Conservation (phyloP, 1,140 invertebrate genomes). For the Conus betulinus region DNA sequence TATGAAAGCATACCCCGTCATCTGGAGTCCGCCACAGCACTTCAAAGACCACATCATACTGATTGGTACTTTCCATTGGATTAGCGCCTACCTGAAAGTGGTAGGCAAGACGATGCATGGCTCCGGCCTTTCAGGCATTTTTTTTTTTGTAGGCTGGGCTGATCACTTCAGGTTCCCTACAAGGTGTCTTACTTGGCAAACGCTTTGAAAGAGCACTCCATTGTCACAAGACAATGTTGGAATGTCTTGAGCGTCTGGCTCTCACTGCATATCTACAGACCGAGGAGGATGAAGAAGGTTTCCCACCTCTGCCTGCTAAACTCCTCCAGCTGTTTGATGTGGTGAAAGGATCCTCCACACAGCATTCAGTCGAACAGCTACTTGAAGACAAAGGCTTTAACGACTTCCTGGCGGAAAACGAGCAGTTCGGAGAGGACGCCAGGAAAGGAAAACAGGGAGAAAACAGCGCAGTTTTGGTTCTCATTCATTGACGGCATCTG, state of each 20-base stretch:
- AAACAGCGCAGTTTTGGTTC: no score
- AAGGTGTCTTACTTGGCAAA: constrained; percentile 41
- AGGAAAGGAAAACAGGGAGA: no score
- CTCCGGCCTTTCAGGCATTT: constrained; percentile 39
- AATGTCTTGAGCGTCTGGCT: neutral
- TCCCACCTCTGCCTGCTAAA: no score
- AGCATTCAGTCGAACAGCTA: no score
- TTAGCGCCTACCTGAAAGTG: constrained; percentile 53
- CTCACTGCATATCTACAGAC: no score
- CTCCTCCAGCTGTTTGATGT: no score
- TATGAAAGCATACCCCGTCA: constrained; percentile 54
- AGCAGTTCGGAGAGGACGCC: no score
- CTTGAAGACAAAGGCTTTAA: no score
- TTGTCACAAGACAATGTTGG: constrained; percentile 39
- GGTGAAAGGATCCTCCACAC: no score
- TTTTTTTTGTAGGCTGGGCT: constrained; percentile 40
- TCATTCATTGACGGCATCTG: no score
- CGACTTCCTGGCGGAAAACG: no score
- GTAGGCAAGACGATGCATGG: constrained; percentile 55
- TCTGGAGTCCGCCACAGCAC: constrained; percentile 45
- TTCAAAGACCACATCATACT: constrained; percentile 53
- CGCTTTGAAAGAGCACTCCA: constrained; percentile 44
- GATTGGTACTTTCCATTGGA: constrained; percentile 49
- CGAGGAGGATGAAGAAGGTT: no score
- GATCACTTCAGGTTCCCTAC: constrained; percentile 38